Base-by-base conservation (phyloP, 1,140 invertebrate genomes). In the Chrysomallon squamiferum region DNA sequence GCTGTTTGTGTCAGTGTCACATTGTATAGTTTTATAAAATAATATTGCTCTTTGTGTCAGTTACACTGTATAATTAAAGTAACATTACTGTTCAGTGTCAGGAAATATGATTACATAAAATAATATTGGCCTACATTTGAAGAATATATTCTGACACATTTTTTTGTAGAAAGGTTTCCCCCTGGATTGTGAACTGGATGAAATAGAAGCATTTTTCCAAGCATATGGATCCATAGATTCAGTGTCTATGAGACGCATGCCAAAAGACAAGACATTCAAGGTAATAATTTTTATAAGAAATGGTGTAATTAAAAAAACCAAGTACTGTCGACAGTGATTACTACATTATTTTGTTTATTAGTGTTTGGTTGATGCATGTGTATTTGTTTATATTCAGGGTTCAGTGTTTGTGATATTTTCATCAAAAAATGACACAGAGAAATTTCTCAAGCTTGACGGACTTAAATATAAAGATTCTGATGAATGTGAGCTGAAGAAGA, bases 381-480 rank as follows among this genome's bases (percentile, higher is more conserved):
- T 43, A 9, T 9, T 11, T 43, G 41, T n/a, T 43, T n/a, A 43
- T 43, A n/a, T 84, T 66, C 84, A 98, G 87, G 95, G 95, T 47
- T 97, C 95, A 7, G 89, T 95, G 57, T 96, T 96, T 87, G 89
- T 92, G 25, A 91, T 92, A 2, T 97, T 96, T 77, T 88, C 90
- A 73, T 92, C 89, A 32, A 86, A 90, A 58, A 93, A 95, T 59
- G 88, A 89, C 72, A 90, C 90, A 18, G 89, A 92, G 70, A 84
- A 86, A 49, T 91, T 92, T 74, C 80, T 94, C 59, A 88, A 88
- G 22, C 74, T 83, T 29, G 89, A 91, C 71, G 87, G 86, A 33
- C 72, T 94, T 0, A 92, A 93, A 80, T 94, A 90, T 84, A 88
- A 90, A 27, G 92, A 93, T 2, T 56, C 38, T n/a, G 71, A 71